These are phyloP conservation scores for Nycticryphes semicollaris DNA, from an alignment of 2,113 vertebrate genomes.

Conservation along the genomic window DNA sequence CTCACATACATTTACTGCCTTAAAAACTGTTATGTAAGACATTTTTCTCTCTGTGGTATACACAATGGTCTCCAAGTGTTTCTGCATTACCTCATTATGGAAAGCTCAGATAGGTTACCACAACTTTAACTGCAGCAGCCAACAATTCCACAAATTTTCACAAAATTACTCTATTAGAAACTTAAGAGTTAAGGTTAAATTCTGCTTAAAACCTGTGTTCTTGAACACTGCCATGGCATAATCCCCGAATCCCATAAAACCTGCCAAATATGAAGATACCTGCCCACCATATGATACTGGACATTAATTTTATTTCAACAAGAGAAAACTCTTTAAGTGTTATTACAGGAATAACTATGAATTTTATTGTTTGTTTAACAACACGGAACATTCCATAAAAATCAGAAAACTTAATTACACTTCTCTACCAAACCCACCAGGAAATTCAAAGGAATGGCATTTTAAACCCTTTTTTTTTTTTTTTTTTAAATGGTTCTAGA, in stretches of 20 bases:
- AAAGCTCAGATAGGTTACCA: neutral
- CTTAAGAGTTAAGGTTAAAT: neutral
- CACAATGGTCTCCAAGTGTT: neutral
- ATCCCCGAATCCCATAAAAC: neutral
- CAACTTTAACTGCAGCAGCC: neutral
- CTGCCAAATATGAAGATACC: slow-evolving; percentile 14
- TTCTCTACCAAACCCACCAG: neutral
- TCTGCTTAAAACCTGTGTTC: neutral
- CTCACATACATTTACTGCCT: neutral
- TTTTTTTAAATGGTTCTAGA: neutral
- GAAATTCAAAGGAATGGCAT: neutral
- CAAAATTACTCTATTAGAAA: neutral
- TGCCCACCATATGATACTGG: neutral
- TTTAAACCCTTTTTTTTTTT: neutral
- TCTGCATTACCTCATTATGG: neutral
- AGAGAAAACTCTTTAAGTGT: slow-evolving; percentile 10
- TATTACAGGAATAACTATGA: neutral
- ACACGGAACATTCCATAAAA: slow-evolving; percentile 32
- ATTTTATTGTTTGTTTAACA: slow-evolving; percentile 64
- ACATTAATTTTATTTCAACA: slow-evolving; percentile 47
- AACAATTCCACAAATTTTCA: neutral
- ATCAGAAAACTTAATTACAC: slow-evolving; percentile 7
- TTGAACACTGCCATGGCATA: neutral
- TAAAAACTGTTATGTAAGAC: neutral
- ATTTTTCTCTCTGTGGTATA: neutral